Evolutionary conservation across 2,797 vertebrate genomes (phyloP), one percentile per base, ranked within the genome.

Genomic region (Rhinophrynus dorsalis): DNA sequence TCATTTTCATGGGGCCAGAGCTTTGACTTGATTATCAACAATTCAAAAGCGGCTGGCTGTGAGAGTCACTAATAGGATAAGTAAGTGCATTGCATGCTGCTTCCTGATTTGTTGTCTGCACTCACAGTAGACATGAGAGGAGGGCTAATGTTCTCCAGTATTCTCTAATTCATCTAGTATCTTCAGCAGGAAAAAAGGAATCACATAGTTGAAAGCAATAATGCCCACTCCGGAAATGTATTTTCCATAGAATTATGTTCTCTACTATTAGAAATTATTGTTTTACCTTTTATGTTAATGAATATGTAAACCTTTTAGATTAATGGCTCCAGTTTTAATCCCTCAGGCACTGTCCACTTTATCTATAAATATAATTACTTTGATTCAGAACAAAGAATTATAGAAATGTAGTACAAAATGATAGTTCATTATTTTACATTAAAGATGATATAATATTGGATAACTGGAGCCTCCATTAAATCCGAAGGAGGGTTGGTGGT

Each of bases 1-100:
- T 63, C 44, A 63, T 63, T 48, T 63, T 48, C 29, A 63, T 50
- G 45, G 32, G 60, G 13, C 29, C 30, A 35, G 44, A 5, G 18
- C 42, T 35, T 50, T 63, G 32, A 37, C 30, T 63, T 35, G 30
- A 63, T 50, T 50, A 50, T 63, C 47, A 33, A 55, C 24, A 54
- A 66, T 66, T 54, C 37, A 52, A 52, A 52, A 26, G 15, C n/a
- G 32, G 17, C 33, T 52, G 10, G 15, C 23, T 64, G 61, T 38
- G 23, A 15, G 47, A 26, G 47, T 26, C 33, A 40, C n/a, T 64
- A 38, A 52, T 52, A 26, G 15, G 33, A 40, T 64, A 64, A 38
- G 23, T 42, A 52, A 55, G 2, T 55, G n/a, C 24, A 13, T 9
- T 11, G 47, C 23, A 38, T 11, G 32, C 45, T 23, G 45, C 60